These are phyloP conservation scores for Dicaeum eximium DNA, from an alignment of 2,113 vertebrate species.

Conservation along the genomic window DNA sequence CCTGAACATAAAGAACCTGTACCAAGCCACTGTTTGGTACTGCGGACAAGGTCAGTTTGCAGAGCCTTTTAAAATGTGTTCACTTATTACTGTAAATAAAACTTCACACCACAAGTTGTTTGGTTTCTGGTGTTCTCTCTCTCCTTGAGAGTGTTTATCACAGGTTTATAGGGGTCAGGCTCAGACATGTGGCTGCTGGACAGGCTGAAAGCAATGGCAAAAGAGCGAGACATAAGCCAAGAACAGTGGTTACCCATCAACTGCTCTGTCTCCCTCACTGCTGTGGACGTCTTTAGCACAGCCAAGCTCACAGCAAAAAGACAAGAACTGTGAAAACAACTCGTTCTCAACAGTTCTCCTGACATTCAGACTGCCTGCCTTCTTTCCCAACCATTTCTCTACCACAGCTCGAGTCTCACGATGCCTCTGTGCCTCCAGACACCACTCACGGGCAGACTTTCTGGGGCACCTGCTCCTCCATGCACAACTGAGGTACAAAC, in stretches of 20 bases:
- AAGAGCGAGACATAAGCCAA: rapidly evolving
- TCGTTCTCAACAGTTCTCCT: neutral
- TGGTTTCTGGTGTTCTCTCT: neutral
- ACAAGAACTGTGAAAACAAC: neutral
- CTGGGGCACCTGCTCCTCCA: neutral
- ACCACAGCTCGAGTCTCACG: neutral
- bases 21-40: neutral
- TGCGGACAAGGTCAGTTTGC: neutral
- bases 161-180: neutral
- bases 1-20: neutral
- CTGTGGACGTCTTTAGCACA: neutral
- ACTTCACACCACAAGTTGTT: neutral
- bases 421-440: neutral
- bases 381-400: neutral
- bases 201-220: neutral
- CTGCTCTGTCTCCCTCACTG: neutral
- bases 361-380: neutral
- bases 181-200: neutral
- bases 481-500: neutral
- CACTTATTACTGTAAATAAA: neutral
- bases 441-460: neutral
- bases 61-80: neutral
- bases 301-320: neutral
- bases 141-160: neutral
- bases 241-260: neutral